Evolutionary conservation across 2,797 vertebrate genomes (phyloP).

Genomic region (Champsocephalus esox): DNA sequence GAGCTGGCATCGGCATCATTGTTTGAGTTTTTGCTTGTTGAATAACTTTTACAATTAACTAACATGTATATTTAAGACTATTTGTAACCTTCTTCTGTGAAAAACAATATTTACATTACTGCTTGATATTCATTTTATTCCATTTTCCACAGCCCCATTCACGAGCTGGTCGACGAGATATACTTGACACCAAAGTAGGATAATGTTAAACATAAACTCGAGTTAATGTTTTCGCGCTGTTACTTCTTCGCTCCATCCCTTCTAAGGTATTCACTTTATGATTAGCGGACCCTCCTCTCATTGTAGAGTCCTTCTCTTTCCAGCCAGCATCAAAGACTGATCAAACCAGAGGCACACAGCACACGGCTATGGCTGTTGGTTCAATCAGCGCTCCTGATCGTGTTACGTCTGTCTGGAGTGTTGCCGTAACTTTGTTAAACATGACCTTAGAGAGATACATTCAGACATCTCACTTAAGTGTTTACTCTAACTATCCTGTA

Average conservation of each 20-base stretch:
- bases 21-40: not conserved
- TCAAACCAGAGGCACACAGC: conserved; percentile 19
- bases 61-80: too few species aligned
- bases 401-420: conserved; percentile 28
- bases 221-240: not conserved
- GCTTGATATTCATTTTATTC: not conserved
- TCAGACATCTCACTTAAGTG: not conserved
- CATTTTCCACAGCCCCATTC: not conserved
- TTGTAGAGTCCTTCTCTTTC: not conserved
- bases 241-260: too few species aligned
- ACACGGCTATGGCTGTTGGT: not conserved
- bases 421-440: not conserved
- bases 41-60: not conserved
- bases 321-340: not conserved
- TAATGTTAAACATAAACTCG: conserved; percentile 11
- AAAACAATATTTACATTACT: not conserved
- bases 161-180: not conserved
- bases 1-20: not conserved
- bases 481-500: not conserved
- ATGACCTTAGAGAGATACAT: conserved; percentile 4
- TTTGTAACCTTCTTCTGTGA: not conserved
- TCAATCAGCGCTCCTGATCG: conserved; percentile 46
- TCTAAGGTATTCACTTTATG: not conserved
- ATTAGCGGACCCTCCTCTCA: not conserved
- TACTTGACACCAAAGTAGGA: not conserved